phyloP scores from a whole-genome alignment of 1,140 invertebrate genomes.

The Dreissena rostriformis region DNA sequence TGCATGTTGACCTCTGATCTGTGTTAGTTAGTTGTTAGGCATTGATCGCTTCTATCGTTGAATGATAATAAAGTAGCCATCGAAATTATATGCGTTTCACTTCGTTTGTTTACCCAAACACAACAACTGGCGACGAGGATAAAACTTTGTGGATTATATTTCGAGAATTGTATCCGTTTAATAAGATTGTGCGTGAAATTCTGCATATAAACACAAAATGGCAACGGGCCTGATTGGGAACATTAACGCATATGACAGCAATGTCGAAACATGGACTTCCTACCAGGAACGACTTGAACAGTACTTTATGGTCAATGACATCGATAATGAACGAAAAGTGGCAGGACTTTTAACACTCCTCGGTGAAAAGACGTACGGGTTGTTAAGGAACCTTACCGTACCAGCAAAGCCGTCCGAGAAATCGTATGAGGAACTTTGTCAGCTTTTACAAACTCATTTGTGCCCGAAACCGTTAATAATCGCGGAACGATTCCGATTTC shows the following conservation, averaged over 20 bases:
- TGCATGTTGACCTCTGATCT: too few species aligned
- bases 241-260: constrained; percentile 33
- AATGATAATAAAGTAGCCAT: background rate
- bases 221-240: constrained; percentile 34
- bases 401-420: constrained; percentile 40
- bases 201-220: constrained; percentile 20
- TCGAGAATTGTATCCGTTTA: constrained; percentile 25
- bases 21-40: too few species aligned
- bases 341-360: constrained; percentile 38
- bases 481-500: constrained; percentile 53
- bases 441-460: background rate
- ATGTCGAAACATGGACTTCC: constrained; percentile 51
- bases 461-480: constrained; percentile 49
- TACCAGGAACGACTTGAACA: constrained; percentile 56
- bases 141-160: constrained; percentile 6
- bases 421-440: constrained; percentile 14
- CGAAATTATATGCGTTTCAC: background rate
- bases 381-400: constrained; percentile 33
- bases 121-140: constrained; percentile 30
- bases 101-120: background rate
- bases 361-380: constrained; percentile 48
- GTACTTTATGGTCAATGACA: constrained; percentile 53
- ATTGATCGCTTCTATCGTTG: background rate
- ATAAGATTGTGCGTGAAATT: constrained; percentile 3
- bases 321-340: constrained; percentile 39